These are phyloP conservation scores for Macrosteles quadrilineatus DNA, from an alignment of 1,140 invertebrate genomes.

Conservation along the genomic window DNA sequence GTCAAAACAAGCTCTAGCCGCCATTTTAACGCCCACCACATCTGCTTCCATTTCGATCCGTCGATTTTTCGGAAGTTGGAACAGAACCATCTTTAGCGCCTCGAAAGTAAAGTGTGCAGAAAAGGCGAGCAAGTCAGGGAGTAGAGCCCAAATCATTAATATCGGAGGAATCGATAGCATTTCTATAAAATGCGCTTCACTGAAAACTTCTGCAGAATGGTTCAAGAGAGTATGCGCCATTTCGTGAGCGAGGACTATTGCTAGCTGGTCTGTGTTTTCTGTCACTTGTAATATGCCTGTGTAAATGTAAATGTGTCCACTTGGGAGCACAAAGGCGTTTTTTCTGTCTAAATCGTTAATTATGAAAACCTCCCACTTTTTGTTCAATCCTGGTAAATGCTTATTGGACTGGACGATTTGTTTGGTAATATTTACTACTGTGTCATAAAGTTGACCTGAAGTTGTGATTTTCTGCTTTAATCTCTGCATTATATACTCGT, in stretches of 20 bases:
- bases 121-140: background rate
- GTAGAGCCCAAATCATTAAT: background rate
- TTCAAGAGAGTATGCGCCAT: conserved; percentile 1
- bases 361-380: background rate
- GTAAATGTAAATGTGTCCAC: background rate
- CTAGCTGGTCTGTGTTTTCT: background rate
- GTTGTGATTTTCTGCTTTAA: background rate
- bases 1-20: background rate
- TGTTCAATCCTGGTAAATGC: background rate
- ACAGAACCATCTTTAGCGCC: background rate
- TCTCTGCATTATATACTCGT: background rate
- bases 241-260: background rate
- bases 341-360: background rate
- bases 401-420: background rate
- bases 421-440: background rate
- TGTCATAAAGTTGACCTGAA: background rate
- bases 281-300: background rate
- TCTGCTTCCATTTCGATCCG: background rate
- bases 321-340: conserved; percentile 9
- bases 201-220: background rate
- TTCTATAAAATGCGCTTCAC: background rate
- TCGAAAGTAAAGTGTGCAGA: background rate
- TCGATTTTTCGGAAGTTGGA: background rate
- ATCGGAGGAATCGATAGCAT: background rate
- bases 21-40: background rate